Conservation (phyloP, 2,113 vertebrate species). For the Dicentrarchus labrax region DNA sequence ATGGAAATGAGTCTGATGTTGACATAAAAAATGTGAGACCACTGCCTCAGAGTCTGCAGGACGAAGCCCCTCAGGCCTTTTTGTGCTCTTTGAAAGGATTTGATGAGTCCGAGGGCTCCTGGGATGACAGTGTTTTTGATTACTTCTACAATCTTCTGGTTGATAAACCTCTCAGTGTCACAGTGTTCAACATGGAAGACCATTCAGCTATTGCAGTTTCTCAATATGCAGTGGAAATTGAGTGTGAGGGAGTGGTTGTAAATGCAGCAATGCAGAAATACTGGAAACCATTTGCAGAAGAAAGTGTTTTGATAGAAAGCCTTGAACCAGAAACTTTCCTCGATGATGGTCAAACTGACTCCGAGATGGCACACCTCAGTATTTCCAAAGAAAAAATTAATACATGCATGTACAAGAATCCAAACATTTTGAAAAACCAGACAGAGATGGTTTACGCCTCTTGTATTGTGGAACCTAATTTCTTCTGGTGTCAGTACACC, state of each 20-base stretch:
- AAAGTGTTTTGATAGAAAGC: neutral
- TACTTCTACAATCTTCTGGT: constrained; percentile 83
- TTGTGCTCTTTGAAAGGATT: constrained; percentile 88
- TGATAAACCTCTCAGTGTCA: constrained; percentile 84
- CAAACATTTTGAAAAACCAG: constrained; percentile 77
- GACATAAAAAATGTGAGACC: constrained; percentile 73
- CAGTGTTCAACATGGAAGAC: constrained; percentile 66
- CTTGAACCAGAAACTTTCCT: neutral
- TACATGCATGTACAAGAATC: constrained; percentile 61
- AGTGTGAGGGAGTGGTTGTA: constrained; percentile 75
- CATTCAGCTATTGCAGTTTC: constrained; percentile 66
- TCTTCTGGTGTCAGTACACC: constrained; percentile 90
- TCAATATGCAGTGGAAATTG: constrained; percentile 84
- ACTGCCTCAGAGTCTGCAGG: constrained; percentile 81
- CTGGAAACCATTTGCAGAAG: constrained; percentile 65
- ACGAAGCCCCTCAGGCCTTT: constrained; percentile 87
- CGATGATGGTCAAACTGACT: constrained; percentile 18
- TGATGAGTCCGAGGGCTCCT: constrained; percentile 80
- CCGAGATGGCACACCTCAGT: neutral
- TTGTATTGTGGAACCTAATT: constrained; percentile 83
- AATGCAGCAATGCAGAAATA: constrained; percentile 81
- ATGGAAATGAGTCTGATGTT: constrained; percentile 85
- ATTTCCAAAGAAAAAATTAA: constrained; percentile 8
- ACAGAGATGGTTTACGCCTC: constrained; percentile 79
- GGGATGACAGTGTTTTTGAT: constrained; percentile 82